phyloP scores from a whole-genome alignment of 30 jellyfish, hydroid and myxozoan species.

The Aurelia aurita region DNA sequence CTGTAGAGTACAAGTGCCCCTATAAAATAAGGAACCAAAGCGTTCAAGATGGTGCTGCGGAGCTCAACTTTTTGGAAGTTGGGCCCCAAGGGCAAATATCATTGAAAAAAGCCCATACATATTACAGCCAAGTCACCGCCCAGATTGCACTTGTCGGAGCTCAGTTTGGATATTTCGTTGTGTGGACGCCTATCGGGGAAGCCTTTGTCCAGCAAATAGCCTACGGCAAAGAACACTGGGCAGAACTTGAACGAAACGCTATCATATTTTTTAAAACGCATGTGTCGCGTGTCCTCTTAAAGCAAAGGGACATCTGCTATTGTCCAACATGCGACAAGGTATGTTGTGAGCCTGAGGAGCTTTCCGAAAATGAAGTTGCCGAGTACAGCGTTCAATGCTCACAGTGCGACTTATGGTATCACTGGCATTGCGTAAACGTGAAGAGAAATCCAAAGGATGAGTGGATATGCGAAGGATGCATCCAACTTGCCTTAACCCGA shows the following conservation, averaged over 20 bases:
- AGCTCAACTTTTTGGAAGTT: constrained; percentile 16
- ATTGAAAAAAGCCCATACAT: constrained; percentile 33
- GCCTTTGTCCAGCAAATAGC: constrained; percentile 2
- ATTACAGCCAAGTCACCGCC: constrained; percentile 51
- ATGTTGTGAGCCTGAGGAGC: constrained; percentile 24
- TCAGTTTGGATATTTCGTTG: constrained; percentile 16
- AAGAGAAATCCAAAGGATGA: not conserved
- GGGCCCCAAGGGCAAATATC: constrained; percentile 16
- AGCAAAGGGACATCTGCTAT: not conserved
- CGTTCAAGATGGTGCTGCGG: constrained; percentile 22
- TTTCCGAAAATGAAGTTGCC: not conserved
- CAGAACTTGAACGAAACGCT: constrained; percentile 15
- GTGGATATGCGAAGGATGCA: constrained; percentile 19
- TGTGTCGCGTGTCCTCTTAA: constrained; percentile 4
- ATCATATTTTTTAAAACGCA: constrained; percentile 15
- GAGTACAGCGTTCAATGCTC: not conserved
- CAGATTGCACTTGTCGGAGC: constrained; percentile 17
- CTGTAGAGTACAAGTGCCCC: constrained; percentile 58
- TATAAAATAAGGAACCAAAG: constrained; percentile 22
- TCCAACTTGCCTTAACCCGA: too few species aligned
- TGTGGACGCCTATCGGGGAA: constrained; percentile 35
- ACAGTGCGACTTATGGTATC: not conserved
- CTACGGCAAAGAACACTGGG: constrained; percentile 22
- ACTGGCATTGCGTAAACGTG: constrained; percentile 13
- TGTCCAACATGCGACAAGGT: constrained; percentile 45